Conservation (phyloP, 2,888 invertebrate species). For the Labia minor region DNA sequence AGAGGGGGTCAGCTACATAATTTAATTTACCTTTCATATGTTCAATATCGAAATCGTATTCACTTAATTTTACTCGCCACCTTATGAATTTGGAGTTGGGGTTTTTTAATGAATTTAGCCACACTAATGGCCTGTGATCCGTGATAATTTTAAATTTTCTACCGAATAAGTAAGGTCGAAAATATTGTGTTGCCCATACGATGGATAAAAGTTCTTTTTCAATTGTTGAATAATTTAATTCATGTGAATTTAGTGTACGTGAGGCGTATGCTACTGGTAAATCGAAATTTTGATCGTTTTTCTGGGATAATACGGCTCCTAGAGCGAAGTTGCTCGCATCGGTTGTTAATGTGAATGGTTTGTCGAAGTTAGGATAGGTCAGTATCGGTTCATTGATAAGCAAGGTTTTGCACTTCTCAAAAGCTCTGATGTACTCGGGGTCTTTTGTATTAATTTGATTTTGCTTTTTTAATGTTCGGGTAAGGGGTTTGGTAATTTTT, state of each 20-base stretch:
- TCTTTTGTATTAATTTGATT: not conserved
- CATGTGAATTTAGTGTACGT: not conserved
- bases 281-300: not conserved
- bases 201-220: slow-evolving; percentile 14
- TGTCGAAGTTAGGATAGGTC: not conserved
- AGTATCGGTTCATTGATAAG: not conserved
- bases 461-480: not conserved
- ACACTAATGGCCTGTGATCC: not conserved
- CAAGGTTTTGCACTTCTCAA: slow-evolving; percentile 4
- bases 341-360: slow-evolving; percentile 2
- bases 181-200: slow-evolving; percentile 17
- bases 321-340: slow-evolving; percentile 13
- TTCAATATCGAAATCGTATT: not conserved
- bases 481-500: not conserved
- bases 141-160: slow-evolving; percentile 14
- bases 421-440: not conserved
- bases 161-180: slow-evolving; percentile 4
- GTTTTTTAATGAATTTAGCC: not conserved
- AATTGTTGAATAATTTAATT: not conserved
- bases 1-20: not conserved
- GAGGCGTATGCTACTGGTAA: slow-evolving; percentile 13
- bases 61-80: not conserved
- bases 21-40: not conserved
- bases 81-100: not conserved
- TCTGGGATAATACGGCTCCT: not conserved